A percentile compares a stretch with the other conserved stretches of the same genome.
These are phyloP conservation scores for Carpatolechia fugitivella DNA, from an alignment of 2,888 invertebrate species.

Conservation along the genomic window DNA sequence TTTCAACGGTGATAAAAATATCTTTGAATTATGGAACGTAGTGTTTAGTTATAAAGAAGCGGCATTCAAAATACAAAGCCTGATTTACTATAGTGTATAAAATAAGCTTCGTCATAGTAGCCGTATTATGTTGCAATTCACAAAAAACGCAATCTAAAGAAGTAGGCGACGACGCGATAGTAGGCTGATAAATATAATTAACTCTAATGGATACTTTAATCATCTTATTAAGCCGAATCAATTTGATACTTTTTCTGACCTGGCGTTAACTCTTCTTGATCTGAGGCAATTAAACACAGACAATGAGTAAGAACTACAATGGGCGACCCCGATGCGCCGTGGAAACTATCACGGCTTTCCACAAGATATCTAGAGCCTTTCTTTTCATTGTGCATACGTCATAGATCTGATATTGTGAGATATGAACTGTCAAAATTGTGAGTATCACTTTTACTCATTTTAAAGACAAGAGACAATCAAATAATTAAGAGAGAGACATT, in stretches of 20 bases:
- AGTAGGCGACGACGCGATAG: not conserved
- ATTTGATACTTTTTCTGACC: conserved; percentile 8
- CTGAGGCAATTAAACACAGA: conserved; percentile 46
- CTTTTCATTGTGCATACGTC: conserved; percentile 33
- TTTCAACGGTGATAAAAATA: too few relatives aligned
- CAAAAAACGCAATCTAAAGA: not conserved
- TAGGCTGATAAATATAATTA: not conserved
- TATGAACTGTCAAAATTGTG: conserved; percentile 35
- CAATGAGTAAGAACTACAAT: conserved; percentile 59
- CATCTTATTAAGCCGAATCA: conserved; percentile 9
- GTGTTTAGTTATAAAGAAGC: too few relatives aligned
- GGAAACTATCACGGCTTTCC: conserved; percentile 76
- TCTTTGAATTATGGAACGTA: too few relatives aligned
- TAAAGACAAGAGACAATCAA: too few relatives aligned
- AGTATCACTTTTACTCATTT: conserved; percentile 8
- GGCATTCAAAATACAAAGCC: too few relatives aligned
- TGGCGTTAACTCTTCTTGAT: conserved; percentile 14
- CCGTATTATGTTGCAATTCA: not conserved
- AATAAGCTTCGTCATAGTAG: not conserved
- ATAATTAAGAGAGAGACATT: too few relatives aligned
- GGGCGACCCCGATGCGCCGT: conserved; percentile 66
- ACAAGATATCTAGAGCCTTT: conserved; percentile 54
- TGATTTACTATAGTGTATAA: too few relatives aligned
- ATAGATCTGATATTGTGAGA: conserved; percentile 34
- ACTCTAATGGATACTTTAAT: conserved; percentile 11